Conservation (phyloP, 2,797 vertebrate genomes). For the Dryobates pubescens region DNA sequence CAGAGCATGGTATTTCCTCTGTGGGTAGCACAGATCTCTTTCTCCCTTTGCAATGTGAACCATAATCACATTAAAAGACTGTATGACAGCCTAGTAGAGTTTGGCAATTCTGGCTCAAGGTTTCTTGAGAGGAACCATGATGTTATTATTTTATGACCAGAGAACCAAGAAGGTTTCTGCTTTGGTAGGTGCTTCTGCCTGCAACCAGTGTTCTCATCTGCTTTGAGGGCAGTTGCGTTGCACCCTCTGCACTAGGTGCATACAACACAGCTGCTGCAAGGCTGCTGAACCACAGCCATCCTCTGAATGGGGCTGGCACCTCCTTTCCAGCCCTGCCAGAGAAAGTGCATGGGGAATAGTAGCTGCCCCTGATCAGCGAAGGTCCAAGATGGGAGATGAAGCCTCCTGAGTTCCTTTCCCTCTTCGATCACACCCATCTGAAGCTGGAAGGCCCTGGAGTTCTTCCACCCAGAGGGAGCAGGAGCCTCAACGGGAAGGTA, state of each 20-base stretch:
- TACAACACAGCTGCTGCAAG: background rate
- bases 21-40: conserved; percentile 42
- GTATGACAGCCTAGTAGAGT: background rate
- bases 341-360: background rate
- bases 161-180: background rate
- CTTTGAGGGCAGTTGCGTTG: background rate
- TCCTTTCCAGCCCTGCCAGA: background rate
- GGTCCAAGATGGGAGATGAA: background rate
- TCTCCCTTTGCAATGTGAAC: background rate
- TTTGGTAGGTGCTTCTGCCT: background rate
- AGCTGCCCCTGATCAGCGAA: background rate
- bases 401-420: background rate
- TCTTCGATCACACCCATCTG: conserved; percentile 14
- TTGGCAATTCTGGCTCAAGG: background rate
- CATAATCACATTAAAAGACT: background rate
- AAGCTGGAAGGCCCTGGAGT: conserved; percentile 33
- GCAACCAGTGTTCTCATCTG: background rate
- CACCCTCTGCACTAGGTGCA: background rate
- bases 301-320: background rate
- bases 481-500: conserved; percentile 31
- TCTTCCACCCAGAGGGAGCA: conserved; percentile 25
- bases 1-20: conserved; percentile 49
- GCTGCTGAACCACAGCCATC: background rate
- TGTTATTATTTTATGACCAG: background rate
- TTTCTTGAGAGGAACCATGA: background rate